Base-by-base conservation (phyloP, 1,140 invertebrate genomes). In the Coelopa frigida region DNA sequence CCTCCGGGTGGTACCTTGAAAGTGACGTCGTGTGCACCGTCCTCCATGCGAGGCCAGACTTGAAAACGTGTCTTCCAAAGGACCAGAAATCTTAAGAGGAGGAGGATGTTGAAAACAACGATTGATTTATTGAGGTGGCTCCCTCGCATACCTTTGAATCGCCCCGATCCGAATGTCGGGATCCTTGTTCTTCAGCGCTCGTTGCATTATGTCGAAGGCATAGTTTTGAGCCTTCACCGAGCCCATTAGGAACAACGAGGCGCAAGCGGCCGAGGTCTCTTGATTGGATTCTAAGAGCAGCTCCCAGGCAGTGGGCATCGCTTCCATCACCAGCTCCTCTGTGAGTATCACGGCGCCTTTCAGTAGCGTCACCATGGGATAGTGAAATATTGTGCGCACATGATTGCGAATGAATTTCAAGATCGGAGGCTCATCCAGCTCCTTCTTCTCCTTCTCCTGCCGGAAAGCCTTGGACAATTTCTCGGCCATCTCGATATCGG, bases 11-110 rank as follows among this genome's bases (percentile, higher is more conserved):
- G 94, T 1, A 98, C 86, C 76, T 98, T 99, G 59, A 99, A 98
- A 0, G 85, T 86, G 14, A 89, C 64, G 41, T 67, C 63, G 43
- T 96, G 91, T 5, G 94, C 94, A 20, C 88, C 86, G 67, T 98
- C 94, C 73, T 99, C 97, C 93, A 99, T 96, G 49, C 95, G 78
- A 1, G 93, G 89, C 95, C 95, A 99, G 5, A 96, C 92, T 77
- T 99, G 96, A 69, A 94, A 96, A n/a, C 97, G 77, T 54, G 90
- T 83, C 63, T 91, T 91, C 96, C 96, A 99, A 26, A 99, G 75
- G 7, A 90, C 84, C 78, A 95, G 85, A 74, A 97, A 98, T 50
- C 89, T 69, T 31, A 31, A 45, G 21, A 33, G 10, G 2, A 39
- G 26, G 20, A 27, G 53, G 1, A 48, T 29, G 27, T 21, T 10